These are phyloP conservation scores for Zaprionus bogoriensis DNA, from an alignment of 2,888 invertebrate species.

Conservation along the genomic window DNA sequence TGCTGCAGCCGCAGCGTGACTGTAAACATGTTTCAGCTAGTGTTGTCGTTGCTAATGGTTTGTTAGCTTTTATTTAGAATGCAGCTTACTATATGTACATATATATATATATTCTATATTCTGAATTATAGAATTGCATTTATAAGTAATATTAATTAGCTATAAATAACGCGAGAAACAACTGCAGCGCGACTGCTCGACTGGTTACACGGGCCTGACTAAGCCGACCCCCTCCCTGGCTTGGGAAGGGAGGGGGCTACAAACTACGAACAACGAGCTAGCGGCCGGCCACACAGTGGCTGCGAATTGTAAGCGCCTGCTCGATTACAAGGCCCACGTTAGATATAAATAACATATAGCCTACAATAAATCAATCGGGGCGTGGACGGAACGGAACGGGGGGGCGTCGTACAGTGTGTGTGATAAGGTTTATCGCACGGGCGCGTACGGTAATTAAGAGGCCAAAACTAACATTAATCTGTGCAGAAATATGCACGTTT, in stretches of 20 bases:
- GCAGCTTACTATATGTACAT: slow-evolving; percentile 53
- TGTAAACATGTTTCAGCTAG: slow-evolving; percentile 59
- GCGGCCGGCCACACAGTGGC: slow-evolving; percentile 56
- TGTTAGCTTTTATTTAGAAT: slow-evolving; percentile 56
- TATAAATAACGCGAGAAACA: slow-evolving; percentile 72
- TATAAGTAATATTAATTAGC: slow-evolving; percentile 77
- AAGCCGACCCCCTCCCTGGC: slow-evolving; percentile 55
- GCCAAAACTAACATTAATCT: slow-evolving; percentile 67
- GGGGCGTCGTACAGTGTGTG: slow-evolving; percentile 24
- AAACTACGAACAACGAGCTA: too few species aligned
- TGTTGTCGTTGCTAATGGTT: slow-evolving; percentile 50
- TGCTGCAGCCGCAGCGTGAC: slow-evolving; percentile 57
- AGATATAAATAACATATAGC: slow-evolving; percentile 72
- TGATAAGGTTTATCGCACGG: slow-evolving; percentile 75
- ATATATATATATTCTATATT: too few species aligned
- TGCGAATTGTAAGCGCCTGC: slow-evolving; percentile 57
- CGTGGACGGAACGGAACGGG: background rate
- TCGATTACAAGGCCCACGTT: slow-evolving; percentile 56
- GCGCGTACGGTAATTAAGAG: slow-evolving; percentile 70
- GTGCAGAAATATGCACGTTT: slow-evolving; percentile 38
- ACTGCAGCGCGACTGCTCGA: slow-evolving; percentile 48
- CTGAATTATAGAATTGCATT: slow-evolving; percentile 75
- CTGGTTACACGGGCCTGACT: slow-evolving; percentile 52
- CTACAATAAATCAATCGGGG: slow-evolving; percentile 64
- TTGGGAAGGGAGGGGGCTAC: too few species aligned